Evolutionary conservation across 2,888 invertebrate species (phyloP), one percentile per base, ranked within the genome.

Genomic region (Sarcophaga variegata): DNA sequence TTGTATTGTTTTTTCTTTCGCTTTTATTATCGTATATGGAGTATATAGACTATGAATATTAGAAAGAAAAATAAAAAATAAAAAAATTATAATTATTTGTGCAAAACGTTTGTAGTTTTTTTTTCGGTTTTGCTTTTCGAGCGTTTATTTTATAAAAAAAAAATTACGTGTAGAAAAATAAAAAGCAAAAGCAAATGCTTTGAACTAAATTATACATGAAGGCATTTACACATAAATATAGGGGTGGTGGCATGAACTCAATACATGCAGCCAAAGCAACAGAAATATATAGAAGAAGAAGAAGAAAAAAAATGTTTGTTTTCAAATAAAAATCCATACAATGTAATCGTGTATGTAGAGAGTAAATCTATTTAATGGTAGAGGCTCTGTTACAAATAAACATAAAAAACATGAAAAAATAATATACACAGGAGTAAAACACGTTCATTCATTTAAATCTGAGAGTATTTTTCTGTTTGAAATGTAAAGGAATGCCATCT

Each of bases 31-130:
- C 37, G 37, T 78, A 60, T 77, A 70, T 67, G 27, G 69, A 54
- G 60, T 75, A 59, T 83, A 72, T 77, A 54, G 76, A 83, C 82
- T 83, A 81, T 85, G 75, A 79, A 81, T 22, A 37, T 74, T 27
- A 8, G 17, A 14, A 14, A 54, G 54, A 54, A 67, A 49, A 11
- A 77, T 66, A 54, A 63, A n/a, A 62, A n/a, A 62, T n/a, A 27
- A 70, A 78, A 69, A 63, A 59, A 11, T 25, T 2, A 69, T 54
- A 14, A 54, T 54, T 54, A 54, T 54, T 54, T 54, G 54, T 54
- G 54, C 54, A 14, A 71, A 80, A 77, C 71, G 59, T 77, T 76
- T 83, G 78, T 75, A 25, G 64, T 63, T 80, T 70, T 77, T 81
- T 81, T 66, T 66, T 49, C 1, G 59, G 2, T 84, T 84, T 37